Evolutionary conservation across 2,888 invertebrate species (phyloP).

Genomic region (Lycocerus yunnanus): DNA sequence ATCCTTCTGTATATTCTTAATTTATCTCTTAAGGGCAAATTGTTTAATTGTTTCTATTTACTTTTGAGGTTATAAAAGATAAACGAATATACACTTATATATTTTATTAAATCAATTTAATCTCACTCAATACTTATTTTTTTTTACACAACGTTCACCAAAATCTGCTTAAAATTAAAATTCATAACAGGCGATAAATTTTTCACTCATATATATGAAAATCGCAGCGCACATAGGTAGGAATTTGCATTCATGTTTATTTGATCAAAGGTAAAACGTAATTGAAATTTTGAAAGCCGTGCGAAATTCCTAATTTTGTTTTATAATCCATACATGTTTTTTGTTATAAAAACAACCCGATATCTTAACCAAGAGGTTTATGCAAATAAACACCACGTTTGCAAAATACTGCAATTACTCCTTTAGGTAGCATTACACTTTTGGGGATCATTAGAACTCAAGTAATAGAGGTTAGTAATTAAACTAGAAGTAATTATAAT

Average conservation of each 20-base stretch:
- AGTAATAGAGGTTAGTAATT: slow-evolving; percentile 6
- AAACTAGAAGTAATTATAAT: slow-evolving; percentile 8
- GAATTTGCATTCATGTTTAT: not conserved
- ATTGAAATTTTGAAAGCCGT: not conserved
- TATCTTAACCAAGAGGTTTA: not conserved
- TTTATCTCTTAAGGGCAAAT: not conserved
- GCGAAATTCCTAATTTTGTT: not conserved
- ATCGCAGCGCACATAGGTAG: not conserved
- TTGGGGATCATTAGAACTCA: slow-evolving; percentile 9
- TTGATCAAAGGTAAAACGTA: not conserved
- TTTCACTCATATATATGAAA: not conserved
- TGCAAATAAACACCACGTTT: slow-evolving; percentile 5
- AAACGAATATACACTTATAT: not conserved
- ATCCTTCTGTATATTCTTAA: not conserved
- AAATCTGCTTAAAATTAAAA: not conserved
- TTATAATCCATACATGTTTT: not conserved
- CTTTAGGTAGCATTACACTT: slow-evolving; percentile 7
- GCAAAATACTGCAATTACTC: not conserved
- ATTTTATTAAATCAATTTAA: not conserved
- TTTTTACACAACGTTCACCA: not conserved
- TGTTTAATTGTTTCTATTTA: not conserved
- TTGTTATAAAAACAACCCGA: not conserved
- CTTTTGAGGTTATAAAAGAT: not conserved
- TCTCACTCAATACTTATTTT: not conserved
- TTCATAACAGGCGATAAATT: not conserved